Evolutionary conservation across 2,113 vertebrate genomes (phyloP).

Genomic region (Erpornis zantholeuca): DNA sequence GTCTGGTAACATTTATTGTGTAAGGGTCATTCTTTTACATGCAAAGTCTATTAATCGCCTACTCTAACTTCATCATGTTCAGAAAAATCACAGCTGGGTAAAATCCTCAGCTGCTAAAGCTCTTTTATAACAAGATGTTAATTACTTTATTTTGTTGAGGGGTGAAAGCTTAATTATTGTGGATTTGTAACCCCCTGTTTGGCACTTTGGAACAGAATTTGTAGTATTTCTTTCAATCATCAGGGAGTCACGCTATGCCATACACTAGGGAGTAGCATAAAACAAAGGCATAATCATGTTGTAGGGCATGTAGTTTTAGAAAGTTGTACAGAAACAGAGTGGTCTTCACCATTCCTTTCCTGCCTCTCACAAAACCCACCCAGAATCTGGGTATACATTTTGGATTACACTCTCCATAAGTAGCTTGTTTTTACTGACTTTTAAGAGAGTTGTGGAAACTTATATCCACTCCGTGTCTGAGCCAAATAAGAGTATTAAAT

Average conservation of each 20-base stretch:
- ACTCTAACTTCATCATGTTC: neutral
- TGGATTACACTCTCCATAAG: neutral
- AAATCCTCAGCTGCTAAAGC: neutral
- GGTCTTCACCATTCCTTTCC: neutral
- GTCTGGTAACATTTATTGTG: neutral
- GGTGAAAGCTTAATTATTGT: slow-evolving; percentile 29
- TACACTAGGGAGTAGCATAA: neutral
- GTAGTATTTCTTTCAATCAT: neutral
- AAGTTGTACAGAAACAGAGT: neutral
- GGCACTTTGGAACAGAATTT: neutral
- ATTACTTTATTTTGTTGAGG: slow-evolving; percentile 9
- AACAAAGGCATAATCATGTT: neutral
- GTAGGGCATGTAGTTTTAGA: neutral
- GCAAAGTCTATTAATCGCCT: neutral
- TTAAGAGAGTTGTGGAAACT: neutral
- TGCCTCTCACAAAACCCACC: neutral
- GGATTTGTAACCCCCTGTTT: neutral
- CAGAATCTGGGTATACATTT: neutral
- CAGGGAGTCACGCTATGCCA: neutral
- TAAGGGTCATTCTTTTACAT: neutral
- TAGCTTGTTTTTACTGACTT: neutral
- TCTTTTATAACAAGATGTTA: slow-evolving; percentile 4
- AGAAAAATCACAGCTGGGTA: slow-evolving; percentile 13
- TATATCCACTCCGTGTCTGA: neutral
- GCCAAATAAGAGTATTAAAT: neutral